Conservation (phyloP, 2,113 vertebrate genomes). For the Scalopus aquaticus region DNA sequence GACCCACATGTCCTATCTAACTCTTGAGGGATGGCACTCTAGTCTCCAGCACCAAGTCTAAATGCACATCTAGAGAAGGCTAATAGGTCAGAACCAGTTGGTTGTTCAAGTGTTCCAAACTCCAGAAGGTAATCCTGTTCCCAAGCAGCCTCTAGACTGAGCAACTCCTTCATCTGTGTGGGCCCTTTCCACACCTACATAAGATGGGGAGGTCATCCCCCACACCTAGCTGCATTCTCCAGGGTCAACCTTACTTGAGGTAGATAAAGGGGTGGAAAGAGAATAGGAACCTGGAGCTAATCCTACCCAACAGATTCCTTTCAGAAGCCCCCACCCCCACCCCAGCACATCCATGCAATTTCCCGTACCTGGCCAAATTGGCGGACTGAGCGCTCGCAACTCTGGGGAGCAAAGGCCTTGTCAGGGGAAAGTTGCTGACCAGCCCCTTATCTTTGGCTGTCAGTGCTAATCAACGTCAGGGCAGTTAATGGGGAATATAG, state of each 20-base stretch:
- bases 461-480: conserved; percentile 93
- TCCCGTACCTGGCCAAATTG: fast-evolving
- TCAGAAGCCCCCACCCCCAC: neutral
- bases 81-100: neutral
- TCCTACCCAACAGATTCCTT: neutral
- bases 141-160: neutral
- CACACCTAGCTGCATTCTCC: neutral
- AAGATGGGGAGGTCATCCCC: neutral
- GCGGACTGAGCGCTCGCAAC: neutral
- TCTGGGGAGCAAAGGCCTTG: conserved; percentile 75
- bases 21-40: neutral
- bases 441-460: conserved; percentile 87
- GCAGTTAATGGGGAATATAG: conserved; percentile 94
- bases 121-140: neutral
- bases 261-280: neutral
- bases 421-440: conserved; percentile 86
- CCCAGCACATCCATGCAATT: neutral
- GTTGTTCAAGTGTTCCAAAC: neutral
- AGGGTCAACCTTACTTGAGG: neutral
- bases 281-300: neutral
- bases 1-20: too few relatives aligned
- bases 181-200: neutral
- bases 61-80: neutral
- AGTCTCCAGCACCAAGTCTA: neutral
- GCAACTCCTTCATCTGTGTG: neutral